These are phyloP conservation scores for Stichopus horrens DNA, from an alignment of 53 echinoderm and acorn worm species.

Conservation along the genomic window DNA sequence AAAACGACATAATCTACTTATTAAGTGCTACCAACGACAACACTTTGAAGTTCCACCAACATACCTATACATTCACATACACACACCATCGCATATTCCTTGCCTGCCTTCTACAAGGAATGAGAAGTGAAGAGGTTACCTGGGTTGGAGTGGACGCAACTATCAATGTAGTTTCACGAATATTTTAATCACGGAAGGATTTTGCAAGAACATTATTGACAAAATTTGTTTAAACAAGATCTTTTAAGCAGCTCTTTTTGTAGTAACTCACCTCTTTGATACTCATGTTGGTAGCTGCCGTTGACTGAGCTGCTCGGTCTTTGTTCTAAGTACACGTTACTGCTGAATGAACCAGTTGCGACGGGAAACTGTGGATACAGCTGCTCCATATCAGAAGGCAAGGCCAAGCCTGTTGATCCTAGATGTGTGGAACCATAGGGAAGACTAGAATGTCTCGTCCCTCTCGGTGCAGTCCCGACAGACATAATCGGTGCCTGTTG, in stretches of 20 bases:
- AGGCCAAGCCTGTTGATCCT: neutral
- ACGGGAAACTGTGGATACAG: neutral
- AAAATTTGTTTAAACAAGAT: neutral
- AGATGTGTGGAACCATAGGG: neutral
- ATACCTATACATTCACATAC: too few species aligned
- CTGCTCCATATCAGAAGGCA: neutral
- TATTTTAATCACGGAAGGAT: too few species aligned
- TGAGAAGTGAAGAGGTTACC: too few species aligned
- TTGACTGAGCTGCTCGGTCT: neutral
- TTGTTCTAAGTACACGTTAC: neutral
- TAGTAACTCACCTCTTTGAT: neutral
- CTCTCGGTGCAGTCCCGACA: neutral
- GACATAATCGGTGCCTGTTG: conserved; percentile 36
- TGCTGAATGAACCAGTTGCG: neutral
- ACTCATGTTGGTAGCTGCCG: neutral
- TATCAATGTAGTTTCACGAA: too few species aligned
- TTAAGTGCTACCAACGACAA: too few species aligned
- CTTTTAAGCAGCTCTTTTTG: neutral
- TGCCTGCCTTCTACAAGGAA: too few species aligned
- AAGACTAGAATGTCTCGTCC: neutral
- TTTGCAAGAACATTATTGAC: too few species aligned
- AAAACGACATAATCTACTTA: too few species aligned
- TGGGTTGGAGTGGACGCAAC: too few species aligned
- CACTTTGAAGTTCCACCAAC: too few species aligned
- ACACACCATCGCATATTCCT: too few species aligned